A percentile compares a stretch with the other conserved stretches of the same genome.
Evolutionary conservation across 1,140 invertebrate genomes (phyloP).

Genomic region (Meloidogyne hapla): DNA sequence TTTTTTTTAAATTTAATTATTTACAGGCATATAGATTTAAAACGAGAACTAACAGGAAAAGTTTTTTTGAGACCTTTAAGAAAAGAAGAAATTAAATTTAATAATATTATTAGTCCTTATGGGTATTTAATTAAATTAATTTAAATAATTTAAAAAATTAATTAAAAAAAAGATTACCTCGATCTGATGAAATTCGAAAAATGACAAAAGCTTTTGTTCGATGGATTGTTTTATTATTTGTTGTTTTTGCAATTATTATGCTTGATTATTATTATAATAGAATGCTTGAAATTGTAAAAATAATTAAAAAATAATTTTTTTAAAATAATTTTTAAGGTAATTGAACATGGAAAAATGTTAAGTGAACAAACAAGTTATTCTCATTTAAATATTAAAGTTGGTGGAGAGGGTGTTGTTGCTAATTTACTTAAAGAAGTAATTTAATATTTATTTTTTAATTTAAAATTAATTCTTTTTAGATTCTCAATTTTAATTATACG

Average conservation of each 20-base stretch:
- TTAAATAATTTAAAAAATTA: not conserved
- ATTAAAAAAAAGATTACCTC: not conserved
- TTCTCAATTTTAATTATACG: slow-evolving; percentile 25
- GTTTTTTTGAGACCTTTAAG: slow-evolving; percentile 8
- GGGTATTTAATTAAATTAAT: not conserved
- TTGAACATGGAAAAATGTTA: slow-evolving; percentile 7
- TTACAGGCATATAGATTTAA: slow-evolving; percentile 27
- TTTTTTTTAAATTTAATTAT: not conserved
- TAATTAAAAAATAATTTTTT: not conserved
- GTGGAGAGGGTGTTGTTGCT: slow-evolving; percentile 25
- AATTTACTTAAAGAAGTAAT: slow-evolving; percentile 25
- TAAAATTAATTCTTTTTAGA: not conserved
- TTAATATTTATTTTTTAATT: not conserved
- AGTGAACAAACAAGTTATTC: not conserved
- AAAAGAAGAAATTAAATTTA: slow-evolving; percentile 19
- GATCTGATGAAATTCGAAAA: slow-evolving; percentile 16
- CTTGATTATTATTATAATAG: slow-evolving; percentile 18
- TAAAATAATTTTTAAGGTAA: not conserved
- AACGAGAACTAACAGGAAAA: slow-evolving; percentile 17
- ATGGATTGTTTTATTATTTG: slow-evolving; percentile 18
- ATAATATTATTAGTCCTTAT: slow-evolving; percentile 24
- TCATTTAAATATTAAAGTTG: slow-evolving; percentile 20
- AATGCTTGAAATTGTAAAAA: slow-evolving; percentile 14
- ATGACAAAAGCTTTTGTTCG: slow-evolving; percentile 19
- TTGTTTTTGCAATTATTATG: slow-evolving; percentile 15